Evolutionary conservation across 1,140 invertebrate genomes (phyloP), one percentile per base, ranked within the genome.

Genomic region (Probaryconus sp.): DNA sequence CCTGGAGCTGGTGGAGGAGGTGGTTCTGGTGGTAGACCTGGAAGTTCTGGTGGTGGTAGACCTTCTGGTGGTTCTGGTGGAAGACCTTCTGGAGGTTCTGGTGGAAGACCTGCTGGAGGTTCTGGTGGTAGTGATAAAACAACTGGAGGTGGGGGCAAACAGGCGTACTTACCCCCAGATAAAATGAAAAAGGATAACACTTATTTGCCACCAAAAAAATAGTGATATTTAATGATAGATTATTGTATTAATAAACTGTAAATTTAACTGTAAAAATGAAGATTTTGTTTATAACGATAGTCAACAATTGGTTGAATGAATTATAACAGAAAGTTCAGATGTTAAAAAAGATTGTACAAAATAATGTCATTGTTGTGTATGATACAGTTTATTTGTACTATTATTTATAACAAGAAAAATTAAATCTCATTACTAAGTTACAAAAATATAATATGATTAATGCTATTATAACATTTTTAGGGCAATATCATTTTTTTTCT

Each of bases 141-240:
- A 2, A 0, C 43, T 5, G 31, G 43, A 5, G 31, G 51, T 14
- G 30, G 14, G 18, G 11, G 33, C 30, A 21, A 53, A 11, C 76
- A 63, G 5, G 58, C 69, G 11, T 82, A 85, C 37, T 47, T 81
- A 7, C 81, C 83, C 9, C 77, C 81, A 2, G 78, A 79, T 6
- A 28, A 76, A 47, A 45, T 56, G n/a, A 72, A 65, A 7, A 78
- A 78, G 13, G 47, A 83, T 5, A 76, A 78, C 42, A 81, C 47
- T 18, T 86, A 86, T 37, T 63, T 86, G 35, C 85, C 85, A 3
- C 81, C 84, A 4, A 80, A 5, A 13, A 48, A 55, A 48, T 28
- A 78, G 37, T 81, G 65, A 73, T 9, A 5, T 11, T 9, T 9
- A 13, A 5, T n/a, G 14, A 17, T 17, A 38, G 33, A 37, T 37